Conservation (phyloP, 2,797 vertebrate species). For the Salarias fasciatus region DNA sequence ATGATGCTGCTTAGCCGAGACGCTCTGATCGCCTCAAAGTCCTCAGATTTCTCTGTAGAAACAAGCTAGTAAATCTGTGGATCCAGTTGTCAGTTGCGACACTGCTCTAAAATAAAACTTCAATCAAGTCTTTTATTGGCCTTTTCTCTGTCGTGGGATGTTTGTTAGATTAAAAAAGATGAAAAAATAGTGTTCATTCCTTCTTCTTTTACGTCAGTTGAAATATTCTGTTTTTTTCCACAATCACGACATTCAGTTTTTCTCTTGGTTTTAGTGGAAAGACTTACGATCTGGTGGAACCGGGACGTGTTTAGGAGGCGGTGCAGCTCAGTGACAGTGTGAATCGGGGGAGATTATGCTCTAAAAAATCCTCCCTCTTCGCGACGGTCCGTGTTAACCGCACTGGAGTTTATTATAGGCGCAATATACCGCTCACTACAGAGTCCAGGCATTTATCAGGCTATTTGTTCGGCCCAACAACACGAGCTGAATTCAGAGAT, state of each 20-base stretch:
- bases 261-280: constrained; percentile 11
- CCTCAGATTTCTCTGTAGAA: constrained; percentile 6
- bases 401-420: constrained; percentile 6
- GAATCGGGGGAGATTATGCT: constrained; percentile 47
- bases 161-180: constrained; percentile 8
- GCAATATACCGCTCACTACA: constrained; percentile 8
- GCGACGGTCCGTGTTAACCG: constrained; percentile 23
- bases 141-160: constrained; percentile 14
- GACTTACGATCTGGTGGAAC: constrained; percentile 2
- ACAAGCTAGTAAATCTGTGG: neutral
- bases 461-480: constrained; percentile 25
- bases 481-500: constrained; percentile 29
- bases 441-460: constrained; percentile 32
- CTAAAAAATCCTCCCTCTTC: constrained; percentile 16
- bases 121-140: constrained; percentile 1
- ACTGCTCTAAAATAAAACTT: neutral
- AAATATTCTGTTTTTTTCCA: constrained; percentile 13
- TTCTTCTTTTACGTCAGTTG: constrained; percentile 5
- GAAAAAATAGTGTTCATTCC: neutral
- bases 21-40: constrained; percentile 14
- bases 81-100: constrained; percentile 11
- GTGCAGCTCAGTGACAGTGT: constrained; percentile 22
- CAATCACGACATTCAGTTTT: constrained; percentile 6
- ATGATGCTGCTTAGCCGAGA: constrained; percentile 69
- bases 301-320: constrained; percentile 18